Evolutionary conservation across 92 coral and sea anemone genomes (phyloP), one percentile per base, ranked within the genome.

Genomic region (Heliopora coerulea): DNA sequence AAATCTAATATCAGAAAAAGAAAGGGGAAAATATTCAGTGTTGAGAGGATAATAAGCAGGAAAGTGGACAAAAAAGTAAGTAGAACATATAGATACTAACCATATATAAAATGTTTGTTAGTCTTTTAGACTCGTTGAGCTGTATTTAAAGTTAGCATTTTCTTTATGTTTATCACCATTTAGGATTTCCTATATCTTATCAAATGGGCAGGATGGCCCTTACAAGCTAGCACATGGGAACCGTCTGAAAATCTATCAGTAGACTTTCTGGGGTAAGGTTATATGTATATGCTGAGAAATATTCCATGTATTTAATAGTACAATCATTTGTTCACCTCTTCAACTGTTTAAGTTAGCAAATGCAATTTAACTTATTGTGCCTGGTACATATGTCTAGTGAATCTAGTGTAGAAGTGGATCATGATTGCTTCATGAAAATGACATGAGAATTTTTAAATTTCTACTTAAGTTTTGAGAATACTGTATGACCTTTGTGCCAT

Each of bases 161-260:
- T 54, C 23, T 11, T 11, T 54, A 54, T 54, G 60, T 9, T 54
- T 54, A 19, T 27, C 60, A 19, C 23, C 60, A 54, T 54, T 52
- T 52, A 52, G 58, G 58, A 52, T 18, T 52, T 52, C 18, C 18
- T 52, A 56, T 56, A 20, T 56, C 61, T 56, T 21, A 56, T 56
- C 61, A 15, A 56, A 56, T 56, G 61, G 61, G 61, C 61, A 56
- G 61, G 61, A 56, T 56, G 27, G 61, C 29, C 61, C 1, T 7
- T 56, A 27, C 61, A 56, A 56, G 15, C 61, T 27, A 56, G 61
- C 21, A 56, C 61, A 56, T 56, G 61, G 61, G 61, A 56, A 20
- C 61, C 61, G 21, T 56, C 27, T 59, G 65, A 24, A 59, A 11
- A 59, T 25, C 15, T 59, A 26, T 59, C 65, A 19, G 17, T 4